These are phyloP conservation scores for Epinotia demarniana DNA, from an alignment of 2,888 invertebrate genomes.

Conservation along the genomic window DNA sequence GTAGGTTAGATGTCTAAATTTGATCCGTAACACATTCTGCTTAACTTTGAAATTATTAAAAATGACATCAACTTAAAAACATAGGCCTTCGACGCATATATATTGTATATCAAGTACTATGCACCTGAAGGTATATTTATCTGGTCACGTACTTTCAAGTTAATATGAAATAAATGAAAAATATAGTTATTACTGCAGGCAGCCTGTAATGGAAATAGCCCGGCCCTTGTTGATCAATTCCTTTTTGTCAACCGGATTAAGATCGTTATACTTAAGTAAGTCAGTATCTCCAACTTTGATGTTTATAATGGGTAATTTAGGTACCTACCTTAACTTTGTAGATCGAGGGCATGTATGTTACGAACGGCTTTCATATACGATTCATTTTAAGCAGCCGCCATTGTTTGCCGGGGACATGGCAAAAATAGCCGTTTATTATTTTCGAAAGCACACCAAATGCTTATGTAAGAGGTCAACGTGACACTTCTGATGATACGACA, in stretches of 20 bases:
- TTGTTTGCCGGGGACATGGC: slow-evolving; percentile 70
- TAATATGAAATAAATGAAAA: background rate
- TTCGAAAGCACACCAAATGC: slow-evolving; percentile 81
- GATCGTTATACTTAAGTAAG: slow-evolving; percentile 5
- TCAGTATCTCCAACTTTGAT: slow-evolving; percentile 5
- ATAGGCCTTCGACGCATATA: no score
- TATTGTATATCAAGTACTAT: no score
- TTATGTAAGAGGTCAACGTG: slow-evolving; percentile 85
- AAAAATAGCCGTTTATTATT: slow-evolving; percentile 75
- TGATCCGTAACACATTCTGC: background rate
- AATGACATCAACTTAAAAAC: no score
- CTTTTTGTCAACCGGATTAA: slow-evolving; percentile 15
- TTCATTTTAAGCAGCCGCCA: slow-evolving; percentile 60
- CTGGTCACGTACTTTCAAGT: no score
- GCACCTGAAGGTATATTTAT: no score
- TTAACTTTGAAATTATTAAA: background rate
- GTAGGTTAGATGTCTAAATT: background rate
- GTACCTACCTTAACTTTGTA: slow-evolving; percentile 29
- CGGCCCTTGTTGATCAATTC: background rate
- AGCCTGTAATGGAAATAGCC: background rate
- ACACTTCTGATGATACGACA: slow-evolving; percentile 73
- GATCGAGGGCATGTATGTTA: slow-evolving; percentile 47
- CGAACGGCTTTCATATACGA: slow-evolving; percentile 67
- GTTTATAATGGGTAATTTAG: slow-evolving; percentile 16
- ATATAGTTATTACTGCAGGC: background rate